phyloP scores from a whole-genome alignment of 2,888 invertebrate species.

The Lasius platythorax region DNA sequence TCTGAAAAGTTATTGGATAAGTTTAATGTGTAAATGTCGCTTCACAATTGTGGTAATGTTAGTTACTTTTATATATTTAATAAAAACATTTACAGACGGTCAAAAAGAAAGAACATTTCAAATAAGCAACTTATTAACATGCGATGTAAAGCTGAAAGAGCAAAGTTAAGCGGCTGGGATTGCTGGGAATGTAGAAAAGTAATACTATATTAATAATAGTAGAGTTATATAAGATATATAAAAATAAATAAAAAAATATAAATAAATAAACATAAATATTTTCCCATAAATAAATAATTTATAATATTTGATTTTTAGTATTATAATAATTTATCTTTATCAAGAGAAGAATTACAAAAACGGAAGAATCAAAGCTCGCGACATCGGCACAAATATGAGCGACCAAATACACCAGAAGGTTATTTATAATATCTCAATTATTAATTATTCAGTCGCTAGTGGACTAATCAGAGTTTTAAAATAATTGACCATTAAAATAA shows the following conservation, averaged over 20 bases:
- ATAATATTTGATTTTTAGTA: not conserved
- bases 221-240: not conserved
- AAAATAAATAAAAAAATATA: not conserved
- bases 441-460: too few species aligned
- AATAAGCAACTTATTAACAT: too few species aligned
- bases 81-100: not conserved
- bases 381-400: constrained; percentile 82
- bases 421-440: too few species aligned
- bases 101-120: too few species aligned
- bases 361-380: constrained; percentile 79
- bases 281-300: not conserved
- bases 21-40: constrained; percentile 34
- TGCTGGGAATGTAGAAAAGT: constrained; percentile 74
- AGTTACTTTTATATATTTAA: not conserved
- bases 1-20: constrained; percentile 44
- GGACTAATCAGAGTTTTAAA: too few species aligned
- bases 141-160: constrained; percentile 80
- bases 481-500: too few species aligned
- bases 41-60: not conserved
- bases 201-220: too few species aligned
- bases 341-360: constrained; percentile 74
- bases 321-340: constrained; percentile 64
- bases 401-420: constrained; percentile 46
- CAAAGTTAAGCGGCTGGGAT: constrained; percentile 83
- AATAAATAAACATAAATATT: not conserved